Conservation (phyloP, 2,888 invertebrate species). For the Busseola fusca region DNA sequence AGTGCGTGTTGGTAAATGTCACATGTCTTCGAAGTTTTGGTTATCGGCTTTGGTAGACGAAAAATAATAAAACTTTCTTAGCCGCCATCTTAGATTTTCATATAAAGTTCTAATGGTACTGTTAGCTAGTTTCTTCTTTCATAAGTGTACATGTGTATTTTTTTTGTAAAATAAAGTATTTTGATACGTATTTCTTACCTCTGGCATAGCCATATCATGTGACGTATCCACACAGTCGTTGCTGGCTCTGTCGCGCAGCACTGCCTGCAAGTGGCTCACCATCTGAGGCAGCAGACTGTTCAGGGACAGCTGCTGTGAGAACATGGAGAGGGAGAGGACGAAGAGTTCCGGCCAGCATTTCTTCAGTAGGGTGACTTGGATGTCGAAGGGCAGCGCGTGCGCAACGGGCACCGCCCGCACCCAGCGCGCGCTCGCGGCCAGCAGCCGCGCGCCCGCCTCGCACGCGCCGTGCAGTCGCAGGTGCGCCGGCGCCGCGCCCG, state of each 20-base stretch:
- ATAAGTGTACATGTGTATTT: neutral
- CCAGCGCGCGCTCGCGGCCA: slow-evolving; percentile 97
- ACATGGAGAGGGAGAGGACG: slow-evolving; percentile 96
- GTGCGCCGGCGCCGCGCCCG: slow-evolving; percentile 95
- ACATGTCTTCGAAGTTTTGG: no score
- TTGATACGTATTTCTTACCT: slow-evolving; percentile 60
- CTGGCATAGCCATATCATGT: slow-evolving; percentile 64
- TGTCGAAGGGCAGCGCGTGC: slow-evolving; percentile 92
- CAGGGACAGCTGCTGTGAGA: slow-evolving; percentile 93
- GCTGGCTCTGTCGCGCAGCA: slow-evolving; percentile 80
- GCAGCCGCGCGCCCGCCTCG: slow-evolving; percentile 97
- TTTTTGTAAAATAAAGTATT: neutral
- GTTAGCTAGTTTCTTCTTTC: neutral
- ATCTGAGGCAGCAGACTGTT: slow-evolving; percentile 95
- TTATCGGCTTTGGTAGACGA: neutral
- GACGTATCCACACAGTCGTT: slow-evolving; percentile 58
- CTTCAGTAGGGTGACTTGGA: slow-evolving; percentile 95
- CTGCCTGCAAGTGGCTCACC: slow-evolving; percentile 93
- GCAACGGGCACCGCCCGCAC: slow-evolving; percentile 95
- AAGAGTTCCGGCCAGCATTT: slow-evolving; percentile 98
- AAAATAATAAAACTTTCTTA: neutral
- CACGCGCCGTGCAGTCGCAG: slow-evolving; percentile 98
- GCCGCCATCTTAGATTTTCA: neutral
- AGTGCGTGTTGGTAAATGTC: no score
- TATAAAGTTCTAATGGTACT: neutral